Evolutionary conservation across 2,797 vertebrate genomes (phyloP).

Genomic region (Acipenser oxyrinchus): DNA sequence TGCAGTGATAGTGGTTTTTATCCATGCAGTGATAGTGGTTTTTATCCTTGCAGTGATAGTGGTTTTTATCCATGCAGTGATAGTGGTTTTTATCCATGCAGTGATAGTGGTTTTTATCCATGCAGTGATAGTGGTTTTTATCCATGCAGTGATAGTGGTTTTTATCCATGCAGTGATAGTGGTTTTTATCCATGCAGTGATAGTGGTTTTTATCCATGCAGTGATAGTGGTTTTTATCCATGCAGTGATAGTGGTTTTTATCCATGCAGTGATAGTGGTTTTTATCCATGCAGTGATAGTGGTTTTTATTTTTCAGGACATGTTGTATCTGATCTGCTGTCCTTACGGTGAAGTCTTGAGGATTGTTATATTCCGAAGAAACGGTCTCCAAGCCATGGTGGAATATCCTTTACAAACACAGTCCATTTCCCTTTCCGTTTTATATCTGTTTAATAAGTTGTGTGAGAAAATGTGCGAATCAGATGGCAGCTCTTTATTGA

Average conservation of each 20-base stretch:
- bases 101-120: neutral
- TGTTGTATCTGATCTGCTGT: constrained; percentile 15
- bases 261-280: neutral
- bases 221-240: neutral
- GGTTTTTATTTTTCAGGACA: constrained; percentile 14
- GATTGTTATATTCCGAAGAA: constrained; percentile 19
- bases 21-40: neutral
- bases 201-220: neutral
- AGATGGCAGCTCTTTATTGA: no score
- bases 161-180: constrained; percentile 2
- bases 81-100: neutral
- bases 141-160: neutral
- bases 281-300: neutral
- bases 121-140: neutral
- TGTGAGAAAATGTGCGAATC: no score
- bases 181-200: neutral
- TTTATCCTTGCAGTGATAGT: constrained; percentile 2
- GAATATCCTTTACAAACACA: neutral
- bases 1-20: neutral
- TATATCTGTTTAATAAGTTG: no score
- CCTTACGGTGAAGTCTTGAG: constrained; percentile 15
- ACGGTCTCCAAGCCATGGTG: constrained; percentile 18
- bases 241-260: neutral
- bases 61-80: neutral
- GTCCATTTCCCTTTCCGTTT: no score